Conservation (phyloP, 2,888 invertebrate genomes). For the Polyommatus iphigenia region DNA sequence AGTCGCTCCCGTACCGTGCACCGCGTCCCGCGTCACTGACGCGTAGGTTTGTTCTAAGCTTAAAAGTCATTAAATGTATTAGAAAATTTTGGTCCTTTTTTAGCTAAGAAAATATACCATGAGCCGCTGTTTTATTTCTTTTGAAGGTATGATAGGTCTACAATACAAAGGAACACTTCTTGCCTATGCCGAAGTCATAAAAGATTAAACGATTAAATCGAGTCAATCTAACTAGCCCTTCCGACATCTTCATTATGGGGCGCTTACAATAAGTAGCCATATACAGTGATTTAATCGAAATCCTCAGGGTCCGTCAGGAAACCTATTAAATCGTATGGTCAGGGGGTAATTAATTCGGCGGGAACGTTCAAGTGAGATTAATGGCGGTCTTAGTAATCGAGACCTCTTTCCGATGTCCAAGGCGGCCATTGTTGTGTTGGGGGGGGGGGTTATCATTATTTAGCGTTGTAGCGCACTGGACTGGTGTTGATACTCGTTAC, state of each 20-base stretch:
- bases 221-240: slow-evolving; percentile 22
- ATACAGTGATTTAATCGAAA: slow-evolving; percentile 80
- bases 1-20: too few relatives aligned
- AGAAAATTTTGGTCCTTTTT: too few relatives aligned
- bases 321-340: slow-evolving; percentile 80
- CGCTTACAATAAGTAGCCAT: slow-evolving; percentile 77
- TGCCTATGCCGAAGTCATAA: not conserved
- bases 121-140: too few relatives aligned
- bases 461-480: slow-evolving; percentile 17
- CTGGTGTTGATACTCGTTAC: not conserved
- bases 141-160: not conserved
- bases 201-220: slow-evolving; percentile 21
- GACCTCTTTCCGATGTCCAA: slow-evolving; percentile 67
- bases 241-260: slow-evolving; percentile 48
- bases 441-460: slow-evolving; percentile 32
- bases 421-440: slow-evolving; percentile 60
- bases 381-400: slow-evolving; percentile 63
- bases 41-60: too few relatives aligned
- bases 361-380: slow-evolving; percentile 76
- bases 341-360: slow-evolving; percentile 79
- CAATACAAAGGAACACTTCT: not conserved
- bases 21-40: too few relatives aligned
- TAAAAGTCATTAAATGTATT: too few relatives aligned
- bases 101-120: too few relatives aligned
- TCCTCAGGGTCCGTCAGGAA: slow-evolving; percentile 75